Conservation (phyloP, 1,140 invertebrate species). For the Trialeurodes vaporariorum region DNA sequence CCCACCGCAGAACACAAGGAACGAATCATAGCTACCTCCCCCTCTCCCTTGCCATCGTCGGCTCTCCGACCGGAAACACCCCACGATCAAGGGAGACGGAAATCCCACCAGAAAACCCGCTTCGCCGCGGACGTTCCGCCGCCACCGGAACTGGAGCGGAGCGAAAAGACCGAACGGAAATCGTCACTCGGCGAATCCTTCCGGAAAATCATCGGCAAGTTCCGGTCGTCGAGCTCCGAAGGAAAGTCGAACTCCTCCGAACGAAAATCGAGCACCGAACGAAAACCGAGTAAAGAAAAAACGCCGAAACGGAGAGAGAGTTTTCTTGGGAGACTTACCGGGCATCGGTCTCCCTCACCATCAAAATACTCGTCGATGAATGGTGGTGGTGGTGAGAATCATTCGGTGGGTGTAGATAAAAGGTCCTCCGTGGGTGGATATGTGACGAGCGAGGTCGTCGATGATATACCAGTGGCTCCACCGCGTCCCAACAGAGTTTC, state of each 20-base stretch:
- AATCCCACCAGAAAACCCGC: constrained; percentile 50
- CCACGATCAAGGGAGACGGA: constrained; percentile 28
- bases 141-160: constrained; percentile 23
- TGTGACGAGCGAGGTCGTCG: constrained; percentile 17
- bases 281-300: too few relatives aligned
- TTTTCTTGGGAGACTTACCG: constrained; percentile 22
- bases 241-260: constrained; percentile 8
- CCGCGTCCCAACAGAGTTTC: constrained; percentile 5
- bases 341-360: too few relatives aligned
- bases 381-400: constrained; percentile 35
- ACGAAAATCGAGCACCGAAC: too few relatives aligned
- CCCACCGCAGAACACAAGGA: constrained; percentile 39
- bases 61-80: constrained; percentile 1
- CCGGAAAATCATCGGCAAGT: constrained; percentile 61
- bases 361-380: too few relatives aligned
- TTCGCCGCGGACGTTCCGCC: constrained; percentile 45
- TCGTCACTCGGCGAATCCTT: constrained; percentile 46
- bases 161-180: constrained; percentile 34
- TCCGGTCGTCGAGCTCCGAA: constrained; percentile 58
- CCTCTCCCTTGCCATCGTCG: constrained; percentile 28
- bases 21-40: constrained; percentile 29
- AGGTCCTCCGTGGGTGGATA: constrained; percentile 17
- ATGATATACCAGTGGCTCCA: constrained; percentile 21
- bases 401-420: constrained; percentile 16
- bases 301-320: neutral